Evolutionary conservation across 2,888 invertebrate species (phyloP), one percentile per base, ranked within the genome.

Genomic region (Temnothorax ravouxi): DNA sequence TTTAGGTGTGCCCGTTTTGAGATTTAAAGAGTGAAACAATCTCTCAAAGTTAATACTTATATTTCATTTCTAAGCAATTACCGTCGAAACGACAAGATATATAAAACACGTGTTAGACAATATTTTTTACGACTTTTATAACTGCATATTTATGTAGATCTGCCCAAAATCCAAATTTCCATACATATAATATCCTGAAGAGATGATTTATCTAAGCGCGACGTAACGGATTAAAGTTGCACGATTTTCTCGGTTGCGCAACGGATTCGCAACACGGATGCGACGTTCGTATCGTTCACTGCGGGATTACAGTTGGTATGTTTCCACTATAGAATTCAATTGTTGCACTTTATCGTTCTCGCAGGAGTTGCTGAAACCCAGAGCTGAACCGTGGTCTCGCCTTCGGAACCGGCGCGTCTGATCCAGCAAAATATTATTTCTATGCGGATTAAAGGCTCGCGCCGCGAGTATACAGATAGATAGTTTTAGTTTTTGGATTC

Each of bases 351-450:
- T 64, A 52, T 77, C 81, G 74, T 82, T 82, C 29, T 56, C 82
- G 29, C 25, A 54, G 38, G 50, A 80, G 54, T 56, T 34, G 44
- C 52, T 44, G 80, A 52, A 77, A 54, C 64, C 66, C 50, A 41
- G 50, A 6, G 50, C 50, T 34, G 52, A 34, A 18, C 47, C 34
- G 47, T 47, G 29, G 41, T 66, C 67, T 44, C 29, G 29, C 47
- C 47, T 79, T 71, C 59, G 59, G 6, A 47, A 34, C 13, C 71
- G n/a, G n/a, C n/a, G 5, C 71, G 59, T 71, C 72, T 71, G 47
- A 79, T 79, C 15, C 47, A 38, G 18, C 59, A 72, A 59, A 72
- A 80, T 80, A 80, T 80, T 72, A 80, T 80, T 80, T 72, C 59
- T 59, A 47, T 8, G 72, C 18, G 38, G 79, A 79, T 79, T 79